Evolutionary conservation across 1,140 invertebrate genomes (phyloP).

Genomic region (Meloidogyne floridensis): DNA sequence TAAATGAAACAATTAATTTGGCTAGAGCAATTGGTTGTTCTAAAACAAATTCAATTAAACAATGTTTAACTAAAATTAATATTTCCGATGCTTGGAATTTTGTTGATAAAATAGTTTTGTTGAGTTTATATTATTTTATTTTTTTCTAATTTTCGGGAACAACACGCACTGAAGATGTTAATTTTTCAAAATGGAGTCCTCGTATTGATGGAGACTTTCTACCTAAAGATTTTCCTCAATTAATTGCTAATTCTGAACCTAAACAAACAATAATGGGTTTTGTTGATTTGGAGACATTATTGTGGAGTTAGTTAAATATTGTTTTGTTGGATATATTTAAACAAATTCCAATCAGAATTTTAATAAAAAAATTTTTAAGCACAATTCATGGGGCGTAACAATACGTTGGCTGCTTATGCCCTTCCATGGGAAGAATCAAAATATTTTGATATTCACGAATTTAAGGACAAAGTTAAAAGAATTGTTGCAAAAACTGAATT

Average conservation of each 20-base stretch:
- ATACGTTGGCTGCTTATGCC: neutral
- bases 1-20: conserved; percentile 6
- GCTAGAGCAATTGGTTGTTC: neutral
- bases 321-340: neutral
- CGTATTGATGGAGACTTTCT: conserved; percentile 41
- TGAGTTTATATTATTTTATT: neutral
- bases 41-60: neutral
- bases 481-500: conserved; percentile 36
- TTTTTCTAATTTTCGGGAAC: neutral
- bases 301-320: conserved; percentile 36
- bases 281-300: conserved; percentile 36
- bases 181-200: conserved; percentile 19
- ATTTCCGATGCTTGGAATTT: conserved; percentile 12
- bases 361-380: neutral
- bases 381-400: neutral
- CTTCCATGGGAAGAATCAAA: conserved; percentile 30
- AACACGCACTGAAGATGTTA: conserved; percentile 18
- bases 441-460: conserved; percentile 18
- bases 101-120: conserved; percentile 15
- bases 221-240: conserved; percentile 35
- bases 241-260: conserved; percentile 25
- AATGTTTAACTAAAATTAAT: neutral
- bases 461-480: conserved; percentile 34
- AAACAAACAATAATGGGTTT: conserved; percentile 44
- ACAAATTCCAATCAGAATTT: no score